Conservation (phyloP, 2,888 invertebrate species). For the Hedychridium roseum region DNA sequence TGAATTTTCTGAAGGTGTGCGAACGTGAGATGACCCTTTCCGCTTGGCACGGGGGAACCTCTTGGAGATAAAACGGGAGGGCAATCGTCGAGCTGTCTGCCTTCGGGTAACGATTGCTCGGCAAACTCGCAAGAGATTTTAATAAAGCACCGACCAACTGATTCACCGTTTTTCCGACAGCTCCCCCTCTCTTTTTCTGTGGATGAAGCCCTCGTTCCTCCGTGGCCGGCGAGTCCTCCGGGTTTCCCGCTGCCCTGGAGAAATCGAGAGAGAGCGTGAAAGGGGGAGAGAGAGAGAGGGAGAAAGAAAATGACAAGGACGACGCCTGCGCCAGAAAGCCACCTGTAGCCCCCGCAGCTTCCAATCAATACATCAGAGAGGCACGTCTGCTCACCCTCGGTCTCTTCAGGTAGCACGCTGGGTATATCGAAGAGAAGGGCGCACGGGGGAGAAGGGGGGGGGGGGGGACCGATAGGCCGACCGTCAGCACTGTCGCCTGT, state of each 20-base stretch:
- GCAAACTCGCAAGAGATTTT: slow-evolving; percentile 48
- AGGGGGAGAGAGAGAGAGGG: too few relatives aligned
- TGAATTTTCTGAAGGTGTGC: not conserved
- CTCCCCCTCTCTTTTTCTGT: too few relatives aligned
- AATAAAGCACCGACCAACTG: slow-evolving; percentile 53
- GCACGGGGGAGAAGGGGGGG: too few relatives aligned
- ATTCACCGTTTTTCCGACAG: too few relatives aligned
- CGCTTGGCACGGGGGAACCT: not conserved
- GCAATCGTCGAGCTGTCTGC: not conserved
- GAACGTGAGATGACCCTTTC: not conserved
- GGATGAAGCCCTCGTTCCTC: too few relatives aligned
- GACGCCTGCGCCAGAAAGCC: slow-evolving; percentile 57
- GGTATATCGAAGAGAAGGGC: too few relatives aligned
- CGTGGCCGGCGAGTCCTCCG: too few relatives aligned
- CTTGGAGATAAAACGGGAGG: not conserved
- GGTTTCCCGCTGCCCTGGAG: not conserved
- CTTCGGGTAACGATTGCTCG: slow-evolving; percentile 34
- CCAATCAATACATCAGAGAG: slow-evolving; percentile 61
- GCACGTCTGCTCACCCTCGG: slow-evolving; percentile 24
- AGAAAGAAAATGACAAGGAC: too few relatives aligned
- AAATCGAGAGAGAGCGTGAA: too few relatives aligned
- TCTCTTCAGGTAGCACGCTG: slow-evolving; percentile 1
- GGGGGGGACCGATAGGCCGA: too few relatives aligned
- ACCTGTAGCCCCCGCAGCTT: slow-evolving; percentile 62
- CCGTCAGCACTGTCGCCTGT: too few relatives aligned